phyloP scores from a whole-genome alignment of 1,140 invertebrate species.

The Procambarus virginalis region DNA sequence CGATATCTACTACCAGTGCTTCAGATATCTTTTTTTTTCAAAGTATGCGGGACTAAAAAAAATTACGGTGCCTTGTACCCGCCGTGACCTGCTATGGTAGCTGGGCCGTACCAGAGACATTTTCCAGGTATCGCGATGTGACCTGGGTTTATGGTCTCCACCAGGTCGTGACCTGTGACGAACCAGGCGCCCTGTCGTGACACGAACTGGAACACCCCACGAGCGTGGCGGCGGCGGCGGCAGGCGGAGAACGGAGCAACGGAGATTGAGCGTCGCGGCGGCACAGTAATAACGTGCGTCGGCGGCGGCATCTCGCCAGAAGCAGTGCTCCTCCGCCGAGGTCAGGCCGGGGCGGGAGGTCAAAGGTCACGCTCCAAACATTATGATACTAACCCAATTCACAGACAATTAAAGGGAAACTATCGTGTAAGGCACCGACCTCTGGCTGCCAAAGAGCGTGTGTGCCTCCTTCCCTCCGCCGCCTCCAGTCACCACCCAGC shows the following conservation, averaged over 20 bases:
- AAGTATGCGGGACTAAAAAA: too few species aligned
- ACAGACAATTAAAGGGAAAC: conserved; percentile 64
- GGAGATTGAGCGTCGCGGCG: not conserved
- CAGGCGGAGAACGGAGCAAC: not conserved
- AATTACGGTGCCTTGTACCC: too few species aligned
- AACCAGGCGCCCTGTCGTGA: too few species aligned
- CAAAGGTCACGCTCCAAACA: conserved; percentile 50
- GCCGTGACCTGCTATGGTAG: too few species aligned
- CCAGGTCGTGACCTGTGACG: too few species aligned
- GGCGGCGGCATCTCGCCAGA: conserved; percentile 22
- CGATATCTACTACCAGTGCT: too few species aligned
- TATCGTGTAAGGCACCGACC: conserved; percentile 51
- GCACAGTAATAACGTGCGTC: conserved; percentile 2
- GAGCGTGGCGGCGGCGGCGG: too few species aligned
- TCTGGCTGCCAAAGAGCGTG: not conserved
- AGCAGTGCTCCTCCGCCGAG: conserved; percentile 10
- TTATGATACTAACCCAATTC: conserved; percentile 68
- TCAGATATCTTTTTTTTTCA: too few species aligned
- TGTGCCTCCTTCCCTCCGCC: not conserved
- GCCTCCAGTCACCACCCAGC: not conserved
- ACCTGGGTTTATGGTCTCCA: too few species aligned
- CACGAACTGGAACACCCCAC: too few species aligned
- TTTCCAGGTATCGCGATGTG: too few species aligned
- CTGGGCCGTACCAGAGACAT: too few species aligned
- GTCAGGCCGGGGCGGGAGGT: conserved; percentile 48